Evolutionary conservation across 2,113 vertebrate genomes (phyloP), one percentile per base, ranked within the genome.

Genomic region (Macroglossus sobrinus): DNA sequence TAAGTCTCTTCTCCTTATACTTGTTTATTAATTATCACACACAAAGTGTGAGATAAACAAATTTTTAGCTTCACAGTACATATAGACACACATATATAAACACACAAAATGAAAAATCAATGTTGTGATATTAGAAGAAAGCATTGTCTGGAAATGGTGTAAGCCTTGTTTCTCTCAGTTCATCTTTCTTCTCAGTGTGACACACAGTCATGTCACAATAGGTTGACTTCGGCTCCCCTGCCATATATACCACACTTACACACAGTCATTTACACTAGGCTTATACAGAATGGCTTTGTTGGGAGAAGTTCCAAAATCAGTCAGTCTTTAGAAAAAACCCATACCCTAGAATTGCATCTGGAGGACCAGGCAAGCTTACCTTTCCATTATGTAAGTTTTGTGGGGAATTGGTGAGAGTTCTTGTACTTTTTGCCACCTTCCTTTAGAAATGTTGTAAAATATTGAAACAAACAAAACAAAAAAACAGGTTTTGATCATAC

Each of bases 391-490:
- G 5, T 22, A 74, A 55, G 4, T 45, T 74, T 75, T 19, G 30
- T 43, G 11, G 11, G 5, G 21, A 59, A 10, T 13, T 12, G 4
- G 19, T 26, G 3, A 53, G 28, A 5, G 12, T 33, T 66, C 12
- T 79, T 26, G 0, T 89, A 16, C 5, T n/a, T 89, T 79, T 89
- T 9, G 3, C 4, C 9, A 7, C 38, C 16, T 90, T 79, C 21
- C 6, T 38, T 81, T 53, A 86, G 57, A 75, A 75, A 68, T 68
- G 9, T 43, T 96, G 47, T 68, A 69, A 69, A 69, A 19, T 22
- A 68, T 0, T 30, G n/a, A 15, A 55, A 7, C 30, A 4, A 50
- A 15, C 3, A 50, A 50, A 50, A 38, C 64, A 80, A n/a, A 35
- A 7, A 4, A 75, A 61, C 3, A 74, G 38, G 2, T 68, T 33